Base-by-base conservation (phyloP, 2,797 vertebrate genomes). In the Anas bahamensis region DNA sequence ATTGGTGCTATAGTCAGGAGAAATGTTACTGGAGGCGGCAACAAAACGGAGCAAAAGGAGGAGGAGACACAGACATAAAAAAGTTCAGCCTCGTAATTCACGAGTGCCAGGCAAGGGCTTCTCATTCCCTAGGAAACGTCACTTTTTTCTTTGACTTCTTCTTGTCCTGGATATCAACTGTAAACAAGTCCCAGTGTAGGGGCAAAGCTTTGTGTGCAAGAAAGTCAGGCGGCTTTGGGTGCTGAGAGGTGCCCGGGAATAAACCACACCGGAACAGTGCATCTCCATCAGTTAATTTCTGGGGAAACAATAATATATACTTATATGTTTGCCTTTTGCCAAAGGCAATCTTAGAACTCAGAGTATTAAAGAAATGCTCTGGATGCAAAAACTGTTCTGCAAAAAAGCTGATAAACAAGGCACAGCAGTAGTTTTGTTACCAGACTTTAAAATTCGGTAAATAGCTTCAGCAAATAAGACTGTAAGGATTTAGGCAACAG, bases 11-110 rank as follows among this genome's bases (percentile, higher is more conserved):
- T 96, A 97, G 97, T 96, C 95, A 93, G 83, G 7, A 86, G 79
- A 96, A 97, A 97, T 96, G 97, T 98, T 98, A 96, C 93, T 95
- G 96, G 92, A 96, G 88, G 89, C 77, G 77, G 89, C 70, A 96
- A 98, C 97, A 97, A 97, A 97, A 94, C 81, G 1, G 77, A 96
- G 94, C 89, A 97, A 97, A 95, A 91, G 88, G 91, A 95, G 97
- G 97, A 97, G 97, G 97, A 97, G 97, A 93, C 81, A 79, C 59
- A 73, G 29, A 90, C 86, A 86, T 73, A 73, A 83, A 93, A 83
- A 96, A 94, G 93, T 95, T 91, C 95, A 96, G 93, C 83, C 96
- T 85, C 90, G 93, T 93, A 96, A 97, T 95, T 96, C 95, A 95
- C 28, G 90, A 91, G 86, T 97, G 94, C 95, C 86, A 87, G 72